Percentiles rank a stretch among this genome's conserved stretches.
Evolutionary conservation across 2,888 invertebrate genomes (phyloP).

Genomic region (Meteorus cinctellus): DNA sequence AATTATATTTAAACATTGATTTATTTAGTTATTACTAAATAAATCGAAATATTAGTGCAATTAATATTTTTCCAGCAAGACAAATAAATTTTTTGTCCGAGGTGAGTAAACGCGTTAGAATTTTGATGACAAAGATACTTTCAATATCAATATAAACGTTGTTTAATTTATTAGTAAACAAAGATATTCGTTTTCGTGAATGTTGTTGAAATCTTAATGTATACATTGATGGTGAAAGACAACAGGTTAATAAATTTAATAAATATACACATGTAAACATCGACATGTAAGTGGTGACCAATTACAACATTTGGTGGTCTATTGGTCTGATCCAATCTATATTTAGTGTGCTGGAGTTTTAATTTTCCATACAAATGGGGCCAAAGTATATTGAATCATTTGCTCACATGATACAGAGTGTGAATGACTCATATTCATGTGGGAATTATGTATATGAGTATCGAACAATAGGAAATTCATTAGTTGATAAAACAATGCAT

Average conservation of each 20-base stretch:
- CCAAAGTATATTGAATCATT: background rate
- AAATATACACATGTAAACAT: background rate
- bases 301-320: background rate
- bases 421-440: background rate
- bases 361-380: background rate
- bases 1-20: background rate
- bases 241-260: background rate
- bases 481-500: background rate
- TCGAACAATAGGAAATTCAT: background rate
- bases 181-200: no score
- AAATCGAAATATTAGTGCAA: slow-evolving; percentile 1
- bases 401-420: background rate
- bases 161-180: no score
- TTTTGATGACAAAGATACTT: no score
- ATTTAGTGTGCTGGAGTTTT: background rate
- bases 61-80: background rate
- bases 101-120: no score
- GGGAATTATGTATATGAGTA: background rate
- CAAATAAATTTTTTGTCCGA: no score
- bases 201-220: no score
- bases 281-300: background rate
- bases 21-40: slow-evolving; percentile 14
- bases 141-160: no score
- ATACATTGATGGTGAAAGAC: no score
- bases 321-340: background rate